A percentile compares a stretch with the other conserved stretches of the same genome.
phyloP scores from a whole-genome alignment of 2,888 invertebrate species.

The Dicranocentrus wangi region DNA sequence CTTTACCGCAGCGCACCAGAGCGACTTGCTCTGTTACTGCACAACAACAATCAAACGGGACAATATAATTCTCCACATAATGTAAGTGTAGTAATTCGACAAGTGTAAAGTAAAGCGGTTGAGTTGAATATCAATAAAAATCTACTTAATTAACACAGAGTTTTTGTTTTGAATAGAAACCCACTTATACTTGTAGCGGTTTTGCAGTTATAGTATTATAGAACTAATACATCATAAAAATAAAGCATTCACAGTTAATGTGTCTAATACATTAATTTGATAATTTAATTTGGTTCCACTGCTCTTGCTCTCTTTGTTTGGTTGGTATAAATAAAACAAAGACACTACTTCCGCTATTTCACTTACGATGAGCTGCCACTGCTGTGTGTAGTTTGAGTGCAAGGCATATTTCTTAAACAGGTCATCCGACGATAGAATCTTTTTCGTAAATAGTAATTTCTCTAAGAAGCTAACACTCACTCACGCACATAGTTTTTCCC shows the following conservation, averaged over 20 bases:
- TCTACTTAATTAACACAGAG: constrained; percentile 7
- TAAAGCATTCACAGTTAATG: constrained; percentile 31
- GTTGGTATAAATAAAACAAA: constrained; percentile 7
- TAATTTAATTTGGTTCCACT: constrained; percentile 27
- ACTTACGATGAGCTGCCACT: constrained; percentile 27
- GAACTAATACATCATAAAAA: constrained; percentile 30
- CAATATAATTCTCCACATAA: too few species aligned
- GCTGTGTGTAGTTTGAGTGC: constrained; percentile 7
- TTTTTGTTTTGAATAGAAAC: constrained; percentile 11
- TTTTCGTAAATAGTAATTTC: background rate
- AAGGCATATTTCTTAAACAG: constrained; percentile 27
- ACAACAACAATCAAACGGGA: constrained; percentile 2
- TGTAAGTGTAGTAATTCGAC: too few species aligned
- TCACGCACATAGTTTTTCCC: background rate
- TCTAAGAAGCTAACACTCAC: background rate
- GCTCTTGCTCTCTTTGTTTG: background rate
- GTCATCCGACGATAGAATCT: constrained; percentile 14
- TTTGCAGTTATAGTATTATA: background rate
- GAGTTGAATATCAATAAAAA: too few species aligned
- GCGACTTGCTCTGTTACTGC: too few species aligned
- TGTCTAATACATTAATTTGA: constrained; percentile 14
- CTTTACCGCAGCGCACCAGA: too few species aligned
- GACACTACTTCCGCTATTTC: background rate
- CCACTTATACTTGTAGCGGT: background rate
- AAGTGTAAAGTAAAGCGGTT: background rate